Conservation (phyloP, 1,140 invertebrate species). For the Littorina saxatilis region DNA sequence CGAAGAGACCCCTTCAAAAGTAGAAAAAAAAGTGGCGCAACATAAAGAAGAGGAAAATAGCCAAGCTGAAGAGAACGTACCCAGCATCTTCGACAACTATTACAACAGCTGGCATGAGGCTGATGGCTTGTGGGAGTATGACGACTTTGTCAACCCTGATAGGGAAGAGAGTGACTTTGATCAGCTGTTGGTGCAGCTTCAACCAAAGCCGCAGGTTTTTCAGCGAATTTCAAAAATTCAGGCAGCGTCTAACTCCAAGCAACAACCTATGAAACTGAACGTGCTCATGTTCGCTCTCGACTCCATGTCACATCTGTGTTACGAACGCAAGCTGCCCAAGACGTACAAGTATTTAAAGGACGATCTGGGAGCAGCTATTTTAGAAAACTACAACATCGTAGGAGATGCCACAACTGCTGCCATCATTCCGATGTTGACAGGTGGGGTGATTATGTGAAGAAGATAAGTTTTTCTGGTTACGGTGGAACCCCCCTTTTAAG, state of each 20-base stretch:
- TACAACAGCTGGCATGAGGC: too few species aligned
- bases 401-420: constrained; percentile 69
- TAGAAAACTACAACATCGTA: constrained; percentile 70
- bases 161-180: constrained; percentile 58
- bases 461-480: too few species aligned
- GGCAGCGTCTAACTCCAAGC: background rate
- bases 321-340: constrained; percentile 64
- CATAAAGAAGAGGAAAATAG: constrained; percentile 13
- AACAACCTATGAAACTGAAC: constrained; percentile 49
- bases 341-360: constrained; percentile 63
- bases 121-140: too few species aligned
- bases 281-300: constrained; percentile 67
- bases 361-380: constrained; percentile 53
- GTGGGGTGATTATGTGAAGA: too few species aligned
- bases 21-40: constrained; percentile 19
- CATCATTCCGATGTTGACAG: constrained; percentile 67
- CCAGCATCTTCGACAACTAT: too few species aligned
- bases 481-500: too few species aligned
- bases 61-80: background rate
- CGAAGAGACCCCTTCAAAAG: background rate
- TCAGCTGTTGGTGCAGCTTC: constrained; percentile 66
- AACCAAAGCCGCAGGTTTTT: constrained; percentile 59
- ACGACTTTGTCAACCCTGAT: constrained; percentile 30
- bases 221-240: constrained; percentile 43
- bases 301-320: constrained; percentile 69